Evolutionary conservation across 1,140 invertebrate genomes (phyloP).

Genomic region (Micrasema minimum): DNA sequence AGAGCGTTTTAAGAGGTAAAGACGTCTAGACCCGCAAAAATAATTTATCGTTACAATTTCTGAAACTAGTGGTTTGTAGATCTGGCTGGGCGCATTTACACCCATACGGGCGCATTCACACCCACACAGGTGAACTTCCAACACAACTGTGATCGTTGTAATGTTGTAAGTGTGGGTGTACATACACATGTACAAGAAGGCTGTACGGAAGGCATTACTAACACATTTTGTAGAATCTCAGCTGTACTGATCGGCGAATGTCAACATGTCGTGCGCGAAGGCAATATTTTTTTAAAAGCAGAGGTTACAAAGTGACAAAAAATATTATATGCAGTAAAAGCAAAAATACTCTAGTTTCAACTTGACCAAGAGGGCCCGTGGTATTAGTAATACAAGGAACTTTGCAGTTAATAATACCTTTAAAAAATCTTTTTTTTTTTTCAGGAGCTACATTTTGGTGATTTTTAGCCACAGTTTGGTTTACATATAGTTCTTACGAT

Average conservation of each 20-base stretch:
- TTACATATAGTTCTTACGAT: too few species aligned
- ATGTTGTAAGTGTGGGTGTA: not conserved
- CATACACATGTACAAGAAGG: not conserved
- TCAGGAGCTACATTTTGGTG: too few species aligned
- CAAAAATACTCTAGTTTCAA: not conserved
- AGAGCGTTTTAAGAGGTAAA: too few species aligned
- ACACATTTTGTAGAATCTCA: constrained; percentile 23
- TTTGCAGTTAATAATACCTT: not conserved
- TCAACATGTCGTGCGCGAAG: not conserved
- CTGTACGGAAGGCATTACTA: constrained; percentile 20
- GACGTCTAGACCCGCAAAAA: not conserved
- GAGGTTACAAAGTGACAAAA: not conserved
- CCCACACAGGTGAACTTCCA: not conserved
- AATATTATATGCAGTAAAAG: not conserved
- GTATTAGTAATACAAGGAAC: not conserved
- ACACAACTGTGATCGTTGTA: not conserved
- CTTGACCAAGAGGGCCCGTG: not conserved
- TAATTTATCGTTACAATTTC: not conserved
- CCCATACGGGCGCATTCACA: not conserved
- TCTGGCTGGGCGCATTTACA: not conserved
- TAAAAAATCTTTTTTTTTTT: not conserved
- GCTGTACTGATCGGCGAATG: constrained; percentile 1
- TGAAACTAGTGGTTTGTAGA: not conserved
- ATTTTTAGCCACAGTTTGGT: too few species aligned
- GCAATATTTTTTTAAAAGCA: not conserved